Conservation (phyloP, 64 coral and sea anemone genomes). For the Orbicella faveolata region DNA sequence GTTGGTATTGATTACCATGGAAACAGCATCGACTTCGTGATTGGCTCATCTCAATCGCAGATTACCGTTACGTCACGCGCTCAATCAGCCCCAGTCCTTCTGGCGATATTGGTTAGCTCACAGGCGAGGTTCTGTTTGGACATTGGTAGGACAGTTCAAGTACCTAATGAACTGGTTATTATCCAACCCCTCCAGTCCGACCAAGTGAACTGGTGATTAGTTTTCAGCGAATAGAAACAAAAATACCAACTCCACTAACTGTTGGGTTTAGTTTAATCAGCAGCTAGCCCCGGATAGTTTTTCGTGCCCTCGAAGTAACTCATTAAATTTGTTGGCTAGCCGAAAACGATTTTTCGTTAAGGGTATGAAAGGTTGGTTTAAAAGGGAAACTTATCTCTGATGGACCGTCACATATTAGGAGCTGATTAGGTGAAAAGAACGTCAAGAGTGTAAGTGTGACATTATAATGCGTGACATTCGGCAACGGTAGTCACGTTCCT, state of each 20-base stretch:
- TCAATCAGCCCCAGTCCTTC: slow-evolving; percentile 33
- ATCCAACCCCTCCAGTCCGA: neutral
- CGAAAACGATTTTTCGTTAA: too few relatives aligned
- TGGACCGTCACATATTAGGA: too few relatives aligned
- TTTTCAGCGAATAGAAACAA: neutral
- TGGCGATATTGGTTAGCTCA: slow-evolving; percentile 21
- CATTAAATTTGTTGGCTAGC: too few relatives aligned
- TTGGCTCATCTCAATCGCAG: slow-evolving; percentile 24
- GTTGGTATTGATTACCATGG: slow-evolving; percentile 85
- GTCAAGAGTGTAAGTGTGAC: too few relatives aligned
- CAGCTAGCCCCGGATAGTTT: too few relatives aligned
- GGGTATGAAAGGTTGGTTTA: too few relatives aligned
- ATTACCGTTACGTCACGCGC: slow-evolving; percentile 70
- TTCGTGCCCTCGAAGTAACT: too few relatives aligned
- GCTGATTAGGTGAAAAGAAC: too few relatives aligned
- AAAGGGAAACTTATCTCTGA: too few relatives aligned
- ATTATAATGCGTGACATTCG: too few relatives aligned
- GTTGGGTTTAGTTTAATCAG: too few relatives aligned
- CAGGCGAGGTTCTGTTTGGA: slow-evolving; percentile 15
- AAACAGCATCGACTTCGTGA: slow-evolving; percentile 65
- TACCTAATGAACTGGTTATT: slow-evolving; percentile 5
- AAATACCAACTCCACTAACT: neutral
- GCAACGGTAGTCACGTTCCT: too few relatives aligned
- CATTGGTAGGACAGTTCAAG: neutral
- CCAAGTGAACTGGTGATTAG: neutral